phyloP scores from a whole-genome alignment of 2,797 vertebrate genomes.

The Botia kubotai region DNA sequence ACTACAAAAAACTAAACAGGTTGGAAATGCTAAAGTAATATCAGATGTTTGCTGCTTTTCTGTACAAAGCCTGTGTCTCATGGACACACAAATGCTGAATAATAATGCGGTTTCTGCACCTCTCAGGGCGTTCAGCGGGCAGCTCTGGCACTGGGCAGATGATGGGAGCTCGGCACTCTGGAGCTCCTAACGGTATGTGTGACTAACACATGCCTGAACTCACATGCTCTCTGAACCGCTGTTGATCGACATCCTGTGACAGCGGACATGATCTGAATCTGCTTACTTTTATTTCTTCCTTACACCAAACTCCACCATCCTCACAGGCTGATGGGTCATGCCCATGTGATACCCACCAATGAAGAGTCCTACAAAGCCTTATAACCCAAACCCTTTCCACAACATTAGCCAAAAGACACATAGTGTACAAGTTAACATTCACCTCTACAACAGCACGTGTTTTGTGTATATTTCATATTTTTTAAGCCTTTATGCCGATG shows the following conservation, averaged over 20 bases:
- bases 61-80: too few relatives aligned
- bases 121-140: slow-evolving; percentile 46
- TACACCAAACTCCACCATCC: slow-evolving; percentile 81
- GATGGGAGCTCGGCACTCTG: slow-evolving; percentile 42
- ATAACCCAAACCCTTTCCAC: neutral
- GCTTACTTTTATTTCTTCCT: slow-evolving; percentile 3
- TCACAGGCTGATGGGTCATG: slow-evolving; percentile 81
- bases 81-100: too few relatives aligned
- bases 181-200: slow-evolving; percentile 62
- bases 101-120: neutral
- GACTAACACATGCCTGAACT: slow-evolving; percentile 25
- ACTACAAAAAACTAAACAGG: too few relatives aligned
- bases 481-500: slow-evolving; percentile 23
- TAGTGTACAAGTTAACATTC: slow-evolving; percentile 2
- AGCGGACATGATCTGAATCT: slow-evolving; percentile 1
- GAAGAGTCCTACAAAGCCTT: slow-evolving; percentile 30
- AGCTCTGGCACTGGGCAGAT: slow-evolving; percentile 41
- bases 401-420: slow-evolving; percentile 24
- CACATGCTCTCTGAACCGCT: slow-evolving; percentile 62
- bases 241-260: slow-evolving; percentile 65
- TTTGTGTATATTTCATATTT: slow-evolving; percentile 41
- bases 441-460: slow-evolving; percentile 10
- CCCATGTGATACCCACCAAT: slow-evolving; percentile 28
- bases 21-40: too few relatives aligned
- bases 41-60: too few relatives aligned